Evolutionary conservation across 2,113 vertebrate species (phyloP), one percentile per base, ranked within the genome.

Genomic region (Cyprinus carpio): DNA sequence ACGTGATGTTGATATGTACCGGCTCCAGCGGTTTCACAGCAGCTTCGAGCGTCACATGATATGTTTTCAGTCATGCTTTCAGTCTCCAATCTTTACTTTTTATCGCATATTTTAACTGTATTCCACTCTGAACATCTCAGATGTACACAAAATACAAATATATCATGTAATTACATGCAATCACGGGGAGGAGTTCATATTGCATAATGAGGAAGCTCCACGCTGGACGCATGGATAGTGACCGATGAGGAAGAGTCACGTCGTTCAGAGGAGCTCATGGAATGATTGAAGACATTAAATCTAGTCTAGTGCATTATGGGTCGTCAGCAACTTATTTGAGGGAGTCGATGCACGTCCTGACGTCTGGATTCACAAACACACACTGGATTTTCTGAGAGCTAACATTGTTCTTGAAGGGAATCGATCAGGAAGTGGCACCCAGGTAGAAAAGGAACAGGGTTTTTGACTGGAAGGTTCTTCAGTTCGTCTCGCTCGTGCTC

Each of bases 251-350:
- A 56, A 23, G 54, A 56, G 51, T 20, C 25, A 29, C 12, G 27
- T 15, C n/a, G 62, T 15, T 29, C 62, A 25, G 31, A 60, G 49
- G 60, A 43, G 72, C 10, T 54, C 34, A 58, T 34, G 79, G 72
- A 78, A 83, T 23, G 84, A 85, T 23, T 78, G 65, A 78, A 25
- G 4, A 75, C 23, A 23, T 25, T 58, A 51, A 23, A 56, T 43
- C 78, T 43, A 34, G 71, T 75, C 58, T 60, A 69, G 15, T 64
- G 60, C 23, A 43, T 76, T 71, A 40, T 69, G 74, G 74, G 58
- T 67, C 29, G 9, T 56, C 64, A 12, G 46, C 60, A 15, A 64
- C 12, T 27, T 31, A 7, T 8, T 67, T 31, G 27, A 29, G 25
- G 62, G n/a, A 62, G 62, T 9, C 6, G 64, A 34, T 4, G 65